Conservation (phyloP, 2,797 vertebrate species). For the Spinus pinus region DNA sequence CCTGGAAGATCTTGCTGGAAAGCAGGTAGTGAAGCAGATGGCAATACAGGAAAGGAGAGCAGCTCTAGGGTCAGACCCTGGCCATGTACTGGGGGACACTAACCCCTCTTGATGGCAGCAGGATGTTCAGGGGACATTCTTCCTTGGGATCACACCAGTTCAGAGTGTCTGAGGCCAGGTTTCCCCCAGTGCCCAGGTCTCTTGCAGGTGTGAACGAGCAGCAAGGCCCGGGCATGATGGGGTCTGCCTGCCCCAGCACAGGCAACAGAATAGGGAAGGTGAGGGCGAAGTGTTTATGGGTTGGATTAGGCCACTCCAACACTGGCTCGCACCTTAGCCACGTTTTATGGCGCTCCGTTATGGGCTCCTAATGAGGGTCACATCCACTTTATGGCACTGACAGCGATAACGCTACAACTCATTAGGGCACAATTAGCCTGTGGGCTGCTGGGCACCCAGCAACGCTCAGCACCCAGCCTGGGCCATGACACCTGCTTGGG, state of each 20-base stretch:
- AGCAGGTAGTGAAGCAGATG: rapidly evolving
- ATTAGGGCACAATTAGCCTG: slow-evolving; percentile 62
- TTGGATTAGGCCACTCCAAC: slow-evolving; percentile 35
- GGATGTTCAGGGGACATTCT: neutral
- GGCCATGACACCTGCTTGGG: neutral
- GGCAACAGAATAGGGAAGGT: neutral
- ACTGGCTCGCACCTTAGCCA: neutral
- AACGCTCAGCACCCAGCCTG: neutral
- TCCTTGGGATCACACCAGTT: rapidly evolving
- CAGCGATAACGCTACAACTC: slow-evolving; percentile 66
- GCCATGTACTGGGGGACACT: neutral
- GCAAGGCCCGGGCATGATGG: neutral
- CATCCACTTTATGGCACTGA: slow-evolving; percentile 66
- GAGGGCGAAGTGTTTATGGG: slow-evolving; percentile 32
- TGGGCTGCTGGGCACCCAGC: slow-evolving; percentile 26
- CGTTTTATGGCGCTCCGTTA: slow-evolving; percentile 61
- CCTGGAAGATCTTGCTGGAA: neutral
- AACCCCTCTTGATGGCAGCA: neutral
- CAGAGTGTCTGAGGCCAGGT: neutral
- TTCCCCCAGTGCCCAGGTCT: neutral
- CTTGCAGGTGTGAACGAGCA: rapidly evolving
- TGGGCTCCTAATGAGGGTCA: slow-evolving; percentile 72
- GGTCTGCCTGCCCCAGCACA: neutral
- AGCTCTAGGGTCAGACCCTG: neutral
- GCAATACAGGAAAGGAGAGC: rapidly evolving